phyloP scores from a whole-genome alignment of 2,113 vertebrate species.

The Nibea coibor region DNA sequence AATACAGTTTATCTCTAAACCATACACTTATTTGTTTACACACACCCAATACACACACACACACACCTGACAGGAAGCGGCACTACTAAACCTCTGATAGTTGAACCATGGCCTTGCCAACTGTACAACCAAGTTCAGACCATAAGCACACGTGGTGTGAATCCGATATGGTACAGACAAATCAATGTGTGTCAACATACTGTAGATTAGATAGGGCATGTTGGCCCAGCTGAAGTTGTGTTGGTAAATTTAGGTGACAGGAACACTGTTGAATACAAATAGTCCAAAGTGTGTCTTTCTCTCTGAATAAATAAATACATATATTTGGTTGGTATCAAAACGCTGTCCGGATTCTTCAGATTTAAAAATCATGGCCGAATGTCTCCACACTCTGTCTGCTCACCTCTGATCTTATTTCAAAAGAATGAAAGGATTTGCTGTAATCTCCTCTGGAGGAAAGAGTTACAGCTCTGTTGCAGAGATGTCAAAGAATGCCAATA shows the following conservation, averaged over 20 bases:
- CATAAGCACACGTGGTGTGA: neutral
- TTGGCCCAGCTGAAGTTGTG: neutral
- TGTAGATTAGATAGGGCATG: constrained; percentile 59
- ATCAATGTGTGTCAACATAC: constrained; percentile 62
- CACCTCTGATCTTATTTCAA: constrained; percentile 29
- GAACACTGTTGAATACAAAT: neutral
- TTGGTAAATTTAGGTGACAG: constrained; percentile 13
- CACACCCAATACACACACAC: neutral
- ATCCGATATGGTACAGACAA: neutral
- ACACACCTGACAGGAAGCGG: neutral
- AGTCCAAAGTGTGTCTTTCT: neutral
- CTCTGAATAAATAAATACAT: no score
- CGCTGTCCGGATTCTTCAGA: neutral
- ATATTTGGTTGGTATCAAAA: neutral
- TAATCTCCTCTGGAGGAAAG: neutral
- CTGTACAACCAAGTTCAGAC: constrained; percentile 49
- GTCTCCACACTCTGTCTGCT: neutral
- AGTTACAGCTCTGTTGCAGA: neutral
- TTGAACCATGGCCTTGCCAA: constrained; percentile 49
- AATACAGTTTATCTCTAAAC: constrained; percentile 14
- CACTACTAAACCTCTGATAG: neutral
- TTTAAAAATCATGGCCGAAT: neutral
- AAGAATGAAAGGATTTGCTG: neutral
- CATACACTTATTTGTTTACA: constrained; percentile 39
- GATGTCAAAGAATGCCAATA: constrained; percentile 10